These are phyloP conservation scores for Podabrus alpinus DNA, from an alignment of 2,888 invertebrate genomes.

Conservation along the genomic window DNA sequence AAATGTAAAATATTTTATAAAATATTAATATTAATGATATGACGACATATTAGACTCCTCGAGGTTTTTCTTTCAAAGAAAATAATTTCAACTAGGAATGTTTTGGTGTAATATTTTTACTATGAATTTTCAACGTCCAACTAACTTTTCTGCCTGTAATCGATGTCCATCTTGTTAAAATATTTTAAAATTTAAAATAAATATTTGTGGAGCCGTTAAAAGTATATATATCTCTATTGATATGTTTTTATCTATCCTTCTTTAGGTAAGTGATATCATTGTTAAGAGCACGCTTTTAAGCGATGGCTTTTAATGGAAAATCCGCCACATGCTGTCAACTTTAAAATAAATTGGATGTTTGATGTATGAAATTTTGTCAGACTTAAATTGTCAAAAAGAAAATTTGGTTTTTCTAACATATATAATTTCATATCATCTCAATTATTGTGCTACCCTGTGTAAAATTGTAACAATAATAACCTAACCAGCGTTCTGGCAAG, in stretches of 20 bases:
- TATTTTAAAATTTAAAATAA: not conserved
- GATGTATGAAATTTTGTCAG: not conserved
- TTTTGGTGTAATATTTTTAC: not conserved
- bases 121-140: not conserved
- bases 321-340: not conserved
- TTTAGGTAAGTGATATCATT: not conserved
- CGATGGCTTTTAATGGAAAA: not conserved
- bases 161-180: not conserved
- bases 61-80: not conserved
- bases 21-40: not conserved
- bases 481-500: too few relatives aligned
- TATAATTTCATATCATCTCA: not conserved
- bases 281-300: not conserved
- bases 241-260: not conserved
- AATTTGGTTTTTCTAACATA: not conserved
- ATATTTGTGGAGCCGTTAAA: not conserved
- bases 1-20: not conserved
- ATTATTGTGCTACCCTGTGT: not conserved
- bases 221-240: not conserved
- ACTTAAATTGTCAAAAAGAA: not conserved
- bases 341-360: not conserved
- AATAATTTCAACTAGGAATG: not conserved
- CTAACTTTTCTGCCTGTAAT: not conserved
- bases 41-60: not conserved
- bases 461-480: too few relatives aligned